Percentiles rank a stretch among this genome's conserved stretches.
Evolutionary conservation across 92 coral and sea anemone genomes (phyloP).

Genomic region (Phymanthus crucifer): DNA sequence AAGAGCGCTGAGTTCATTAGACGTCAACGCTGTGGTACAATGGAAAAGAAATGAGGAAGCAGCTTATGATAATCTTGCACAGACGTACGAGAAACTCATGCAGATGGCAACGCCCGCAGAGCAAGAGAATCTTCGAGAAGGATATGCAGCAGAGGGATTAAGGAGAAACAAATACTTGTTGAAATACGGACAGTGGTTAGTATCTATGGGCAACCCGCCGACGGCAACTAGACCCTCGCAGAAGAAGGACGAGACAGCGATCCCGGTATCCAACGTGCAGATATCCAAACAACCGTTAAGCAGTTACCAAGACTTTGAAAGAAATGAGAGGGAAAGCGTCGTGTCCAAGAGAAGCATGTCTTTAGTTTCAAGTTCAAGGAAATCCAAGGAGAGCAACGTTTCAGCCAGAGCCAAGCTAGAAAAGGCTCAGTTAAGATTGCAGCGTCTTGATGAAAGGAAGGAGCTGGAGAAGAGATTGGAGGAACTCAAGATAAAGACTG

Average conservation of each 20-base stretch:
- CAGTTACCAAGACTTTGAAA: not conserved
- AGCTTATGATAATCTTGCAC: not conserved
- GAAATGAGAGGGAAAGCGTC: not conserved
- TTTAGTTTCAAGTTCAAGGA: not conserved
- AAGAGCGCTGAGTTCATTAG: not conserved
- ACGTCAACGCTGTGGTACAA: not conserved
- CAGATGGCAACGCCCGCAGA: not conserved
- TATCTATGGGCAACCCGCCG: not conserved
- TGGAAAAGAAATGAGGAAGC: not conserved
- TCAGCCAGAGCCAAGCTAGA: slow-evolving; percentile 20
- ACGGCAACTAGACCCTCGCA: not conserved
- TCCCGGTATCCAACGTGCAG: slow-evolving; percentile 9
- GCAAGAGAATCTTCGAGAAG: not conserved
- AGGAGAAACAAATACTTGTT: slow-evolving; percentile 12
- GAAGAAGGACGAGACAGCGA: not conserved
- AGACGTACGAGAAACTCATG: slow-evolving; percentile 12
- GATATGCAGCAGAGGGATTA: slow-evolving; percentile 7
- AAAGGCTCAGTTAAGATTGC: slow-evolving; percentile 5
- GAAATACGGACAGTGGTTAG: slow-evolving; percentile 3
- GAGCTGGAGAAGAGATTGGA: slow-evolving; percentile 24
- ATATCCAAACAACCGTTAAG: not conserved
- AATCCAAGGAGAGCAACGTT: not conserved
- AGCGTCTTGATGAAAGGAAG: slow-evolving; percentile 18
- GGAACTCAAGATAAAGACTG: not conserved
- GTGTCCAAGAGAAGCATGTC: not conserved